phyloP scores from a whole-genome alignment of 2,113 vertebrate species.

The Oxyura jamaicensis region DNA sequence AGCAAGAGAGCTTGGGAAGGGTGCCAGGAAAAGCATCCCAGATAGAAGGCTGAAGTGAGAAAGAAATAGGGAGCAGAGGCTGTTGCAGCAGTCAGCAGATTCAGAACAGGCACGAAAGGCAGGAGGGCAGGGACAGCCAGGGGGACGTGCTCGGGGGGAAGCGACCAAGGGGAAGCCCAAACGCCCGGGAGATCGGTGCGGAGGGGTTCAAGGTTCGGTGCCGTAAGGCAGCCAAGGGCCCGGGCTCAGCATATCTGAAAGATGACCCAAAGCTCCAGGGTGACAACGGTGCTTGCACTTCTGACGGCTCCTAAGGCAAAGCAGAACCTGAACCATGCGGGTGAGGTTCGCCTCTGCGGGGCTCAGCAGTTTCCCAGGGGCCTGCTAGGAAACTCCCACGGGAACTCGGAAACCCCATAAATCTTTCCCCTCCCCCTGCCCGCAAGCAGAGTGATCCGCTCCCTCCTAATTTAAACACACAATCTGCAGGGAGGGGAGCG shows the following conservation, averaged over 20 bases:
- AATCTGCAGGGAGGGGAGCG: background rate
- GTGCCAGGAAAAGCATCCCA: constrained; percentile 19
- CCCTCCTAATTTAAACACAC: constrained; percentile 13
- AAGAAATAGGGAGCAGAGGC: background rate
- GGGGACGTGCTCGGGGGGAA: background rate
- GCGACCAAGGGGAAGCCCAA: background rate
- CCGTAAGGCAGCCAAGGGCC: background rate
- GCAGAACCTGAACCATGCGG: background rate
- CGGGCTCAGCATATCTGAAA: background rate
- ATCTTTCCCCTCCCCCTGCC: background rate
- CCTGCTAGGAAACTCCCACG: constrained; percentile 21
- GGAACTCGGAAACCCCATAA: background rate
- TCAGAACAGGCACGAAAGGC: background rate
- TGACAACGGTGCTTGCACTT: background rate
- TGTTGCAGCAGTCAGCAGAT: background rate
- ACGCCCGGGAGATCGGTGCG: background rate
- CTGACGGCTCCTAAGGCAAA: background rate
- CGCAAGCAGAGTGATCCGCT: background rate
- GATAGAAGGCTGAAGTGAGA: background rate
- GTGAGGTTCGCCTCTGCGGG: background rate
- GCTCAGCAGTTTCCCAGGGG: constrained; percentile 40
- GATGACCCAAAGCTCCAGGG: background rate
- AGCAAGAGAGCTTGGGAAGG: constrained; percentile 21
- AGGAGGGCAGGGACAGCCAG: background rate
- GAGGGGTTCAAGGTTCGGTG: background rate